phyloP scores from a whole-genome alignment of 2,113 vertebrate genomes.

The Ornithorhynchus anatinus region DNA sequence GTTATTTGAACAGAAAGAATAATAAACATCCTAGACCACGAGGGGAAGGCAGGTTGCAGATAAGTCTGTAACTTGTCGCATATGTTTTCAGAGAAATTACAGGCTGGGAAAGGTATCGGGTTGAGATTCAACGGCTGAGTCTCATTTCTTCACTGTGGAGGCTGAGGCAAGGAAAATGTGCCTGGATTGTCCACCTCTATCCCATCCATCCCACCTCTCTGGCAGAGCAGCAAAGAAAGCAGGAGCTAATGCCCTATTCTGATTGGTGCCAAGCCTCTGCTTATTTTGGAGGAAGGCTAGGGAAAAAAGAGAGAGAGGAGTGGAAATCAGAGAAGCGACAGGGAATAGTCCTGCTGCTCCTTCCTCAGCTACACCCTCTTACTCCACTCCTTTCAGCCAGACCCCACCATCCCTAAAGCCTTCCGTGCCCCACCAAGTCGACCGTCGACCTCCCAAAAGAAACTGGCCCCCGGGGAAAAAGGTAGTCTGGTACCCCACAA shows the following conservation, averaged over 20 bases:
- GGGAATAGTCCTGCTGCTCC: background rate
- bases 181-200: background rate
- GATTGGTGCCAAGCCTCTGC: no score
- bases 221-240: background rate
- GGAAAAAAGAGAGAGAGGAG: background rate
- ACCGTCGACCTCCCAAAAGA: background rate
- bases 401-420: background rate
- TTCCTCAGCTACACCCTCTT: no score
- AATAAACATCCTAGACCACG: background rate
- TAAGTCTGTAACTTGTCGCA: rapidly evolving
- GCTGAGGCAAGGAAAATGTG: background rate
- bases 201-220: background rate
- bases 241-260: no score
- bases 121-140: no score
- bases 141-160: background rate
- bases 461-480: no score
- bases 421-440: background rate
- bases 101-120: background rate
- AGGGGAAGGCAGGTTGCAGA: rapidly evolving
- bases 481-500: no score
- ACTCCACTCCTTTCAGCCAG: no score
- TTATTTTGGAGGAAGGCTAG: no score
- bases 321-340: background rate
- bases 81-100: background rate
- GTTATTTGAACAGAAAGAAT: background rate